Base-by-base conservation (phyloP, 2,113 vertebrate genomes). In the Tautogolabrus adspersus region DNA sequence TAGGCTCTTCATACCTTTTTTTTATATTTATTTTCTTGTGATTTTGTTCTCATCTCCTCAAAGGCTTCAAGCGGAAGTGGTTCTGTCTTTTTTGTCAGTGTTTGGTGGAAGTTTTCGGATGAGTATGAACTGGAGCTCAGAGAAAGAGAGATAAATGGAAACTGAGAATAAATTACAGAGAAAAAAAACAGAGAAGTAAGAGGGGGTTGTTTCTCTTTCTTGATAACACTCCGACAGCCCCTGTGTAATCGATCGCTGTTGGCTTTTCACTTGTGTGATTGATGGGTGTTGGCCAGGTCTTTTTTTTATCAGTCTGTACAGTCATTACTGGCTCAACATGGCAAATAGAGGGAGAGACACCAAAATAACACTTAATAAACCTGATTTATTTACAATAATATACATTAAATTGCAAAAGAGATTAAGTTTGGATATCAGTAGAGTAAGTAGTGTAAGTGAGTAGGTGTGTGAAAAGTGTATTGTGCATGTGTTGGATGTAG, bases 251-350 rank as follows among this genome's bases (percentile, higher is more conserved):
- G 89, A 92, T 90, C 77, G 69, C 79, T 80, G 67, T 66, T 37
- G 40, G 51, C 44, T 72, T 78, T 87, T 84, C 85, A 73, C 68
- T 72, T 51, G 58, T 74, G 61, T 87, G 86, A 93, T 83, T 87
- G 86, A 90, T 88, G 81, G 75, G 54, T 81, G 60, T 70, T 76
- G 65, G 66, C 71, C 55, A 75, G 62, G 82, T 81, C 55, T 66
- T 13, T 68, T n/a, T 87, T 87, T 80, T 88, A 81, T 90, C 82
- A 85, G 57, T 79, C 55, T 79, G 30, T 34, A 5, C 30, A 34
- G 30, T 34, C 30, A 34, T 34, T 4, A 34, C 30, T 6, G 4
- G 30, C 6, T 34, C 30, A 34, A 6, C 30, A 34, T 34, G 30
- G 30, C 30, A 34, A 34, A 34, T 34, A 6, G 30, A 34, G 30